phyloP scores from a whole-genome alignment of 1,140 invertebrate species.

The Drosophila ironensis region DNA sequence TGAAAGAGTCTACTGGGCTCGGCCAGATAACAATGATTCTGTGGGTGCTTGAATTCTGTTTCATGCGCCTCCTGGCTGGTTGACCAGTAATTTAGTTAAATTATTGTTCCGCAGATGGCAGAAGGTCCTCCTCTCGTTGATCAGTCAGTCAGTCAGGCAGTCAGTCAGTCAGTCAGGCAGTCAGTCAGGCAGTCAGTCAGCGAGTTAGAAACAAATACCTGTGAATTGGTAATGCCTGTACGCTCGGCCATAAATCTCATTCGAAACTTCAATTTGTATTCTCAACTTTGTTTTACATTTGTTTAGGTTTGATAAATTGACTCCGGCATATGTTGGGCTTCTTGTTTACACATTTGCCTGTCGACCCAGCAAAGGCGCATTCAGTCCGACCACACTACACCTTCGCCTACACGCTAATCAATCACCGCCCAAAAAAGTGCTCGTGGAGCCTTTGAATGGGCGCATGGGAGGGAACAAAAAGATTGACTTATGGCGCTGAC shows the following conservation, averaged over 20 bases:
- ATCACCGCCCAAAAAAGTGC: constrained; percentile 27
- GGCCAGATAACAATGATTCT: constrained; percentile 53
- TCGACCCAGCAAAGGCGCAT: constrained; percentile 28
- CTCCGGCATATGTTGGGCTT: constrained; percentile 21
- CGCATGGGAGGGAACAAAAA: constrained; percentile 32
- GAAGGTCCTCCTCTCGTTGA: background rate
- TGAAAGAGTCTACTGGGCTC: constrained; percentile 11
- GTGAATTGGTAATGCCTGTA: too few relatives aligned
- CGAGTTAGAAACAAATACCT: too few relatives aligned
- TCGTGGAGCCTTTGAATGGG: background rate
- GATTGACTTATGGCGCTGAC: constrained; percentile 55
- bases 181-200: too few relatives aligned
- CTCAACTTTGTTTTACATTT: constrained; percentile 45
- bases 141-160: background rate
- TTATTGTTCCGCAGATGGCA: constrained; percentile 22
- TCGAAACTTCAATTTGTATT: constrained; percentile 40
- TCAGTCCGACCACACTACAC: constrained; percentile 5
- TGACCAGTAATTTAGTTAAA: constrained; percentile 51
- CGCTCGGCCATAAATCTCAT: constrained; percentile 29
- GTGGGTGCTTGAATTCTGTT: constrained; percentile 9
- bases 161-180: background rate
- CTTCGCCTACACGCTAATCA: constrained; percentile 44
- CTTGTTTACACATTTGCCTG: constrained; percentile 34
- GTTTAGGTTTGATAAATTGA: constrained; percentile 45
- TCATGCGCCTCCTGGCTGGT: constrained; percentile 11